Percentiles rank a stretch among this genome's conserved stretches.
These are phyloP conservation scores for Galerucella pusilla DNA, from an alignment of 2,888 invertebrate genomes.

Conservation along the genomic window DNA sequence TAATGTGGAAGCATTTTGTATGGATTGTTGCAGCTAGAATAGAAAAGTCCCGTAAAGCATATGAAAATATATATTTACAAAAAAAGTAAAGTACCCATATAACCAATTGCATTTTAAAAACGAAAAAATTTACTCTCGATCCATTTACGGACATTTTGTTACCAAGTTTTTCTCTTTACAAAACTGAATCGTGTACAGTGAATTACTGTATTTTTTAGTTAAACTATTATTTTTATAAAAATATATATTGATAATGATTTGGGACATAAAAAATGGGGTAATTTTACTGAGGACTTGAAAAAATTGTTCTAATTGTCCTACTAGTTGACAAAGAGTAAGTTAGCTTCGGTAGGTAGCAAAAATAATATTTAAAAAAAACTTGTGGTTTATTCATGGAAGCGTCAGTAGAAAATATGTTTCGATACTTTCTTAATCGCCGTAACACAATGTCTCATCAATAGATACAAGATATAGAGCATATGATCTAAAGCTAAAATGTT, in stretches of 20 bases:
- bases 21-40: conserved; percentile 58
- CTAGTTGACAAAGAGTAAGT: no score
- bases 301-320: no score
- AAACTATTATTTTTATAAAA: no score
- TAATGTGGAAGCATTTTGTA: conserved; percentile 62
- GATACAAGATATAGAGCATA: conserved; percentile 55
- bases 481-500: conserved; percentile 60
- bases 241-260: no score
- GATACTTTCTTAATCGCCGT: neutral
- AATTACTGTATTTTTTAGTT: no score
- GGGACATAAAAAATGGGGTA: no score
- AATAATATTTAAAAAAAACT: no score
- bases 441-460: conserved; percentile 37
- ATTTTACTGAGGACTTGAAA: no score
- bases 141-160: neutral
- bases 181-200: neutral
- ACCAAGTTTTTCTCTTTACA: neutral
- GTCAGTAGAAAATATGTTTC: neutral
- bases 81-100: conserved; percentile 55
- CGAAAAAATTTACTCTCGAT: conserved; percentile 48
- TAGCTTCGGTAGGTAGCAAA: no score
- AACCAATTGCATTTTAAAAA: conserved; percentile 54
- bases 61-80: conserved; percentile 56
- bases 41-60: conserved; percentile 59
- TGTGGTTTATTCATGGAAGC: no score